Evolutionary conservation across 2,888 invertebrate genomes (phyloP), one percentile per base, ranked within the genome.

Genomic region (Dinocampus coccinellae): DNA sequence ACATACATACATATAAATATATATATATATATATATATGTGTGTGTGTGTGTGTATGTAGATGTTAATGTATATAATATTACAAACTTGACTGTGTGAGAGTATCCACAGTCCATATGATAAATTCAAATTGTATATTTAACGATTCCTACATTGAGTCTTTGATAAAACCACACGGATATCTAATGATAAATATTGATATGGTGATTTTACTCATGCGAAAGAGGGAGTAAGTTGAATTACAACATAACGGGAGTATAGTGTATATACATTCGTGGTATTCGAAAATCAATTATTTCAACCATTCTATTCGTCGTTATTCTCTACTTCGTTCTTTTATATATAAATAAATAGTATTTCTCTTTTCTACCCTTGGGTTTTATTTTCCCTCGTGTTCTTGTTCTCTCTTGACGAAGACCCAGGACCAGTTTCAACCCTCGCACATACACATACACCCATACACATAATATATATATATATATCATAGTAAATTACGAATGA

Each of bases 261-360:
- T n/a, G n/a, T 52, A 36, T 36, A 52, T 22, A 61, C 61, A 52
- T 61, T 60, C 61, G 68, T 62, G 69, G 53, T 36, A 26, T 69
- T 69, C 55, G 69, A 69, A 62, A 69, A 69, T 69, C 69, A 69
- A 69, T 69, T 69, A 69, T 69, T 69, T 61, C 69, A 58, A 58
- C 29, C 47, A 57, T 47, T 47, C 57, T 57, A n/a, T 57, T 55
- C 10, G 55, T 55, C 29, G 29, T 13, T 34, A n/a, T n/a, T n/a
- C n/a, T n/a, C n/a, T n/a, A n/a, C n/a, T n/a, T n/a, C n/a, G n/a
- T n/a, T 20, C 6, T 16, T 16, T 13, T 33, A 60, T 47, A 16
- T 47, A 11, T 34, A 33, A 20, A 34, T 29, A 55, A 16, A 57
- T 57, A 16, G 7, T 60, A 34, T 34, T 20, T 34, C 22, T 24